Evolutionary conservation across 2,113 vertebrate genomes (phyloP).

Genomic region (Melanerpes aurifrons): DNA sequence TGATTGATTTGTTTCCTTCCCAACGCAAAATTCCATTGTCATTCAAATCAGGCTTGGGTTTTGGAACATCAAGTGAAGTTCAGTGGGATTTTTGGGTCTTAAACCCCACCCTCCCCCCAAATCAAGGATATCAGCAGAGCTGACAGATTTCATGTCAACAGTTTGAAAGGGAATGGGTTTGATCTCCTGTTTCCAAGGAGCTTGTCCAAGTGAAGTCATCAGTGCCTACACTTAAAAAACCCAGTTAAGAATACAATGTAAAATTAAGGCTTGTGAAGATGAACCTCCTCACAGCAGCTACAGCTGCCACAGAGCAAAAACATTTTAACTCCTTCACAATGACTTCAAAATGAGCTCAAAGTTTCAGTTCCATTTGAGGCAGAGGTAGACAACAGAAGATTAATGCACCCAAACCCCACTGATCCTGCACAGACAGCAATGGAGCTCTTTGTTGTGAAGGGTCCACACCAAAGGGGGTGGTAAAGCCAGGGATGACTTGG

Average conservation of each 20-base stretch:
- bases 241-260: too few species aligned
- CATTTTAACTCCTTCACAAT: constrained; percentile 4
- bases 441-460: too few species aligned
- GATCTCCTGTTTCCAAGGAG: constrained; percentile 37
- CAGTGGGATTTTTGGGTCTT: constrained; percentile 13
- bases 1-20: not conserved
- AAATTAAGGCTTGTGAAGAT: constrained; percentile 34
- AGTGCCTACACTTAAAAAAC: not conserved
- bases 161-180: not conserved
- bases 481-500: too few species aligned
- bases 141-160: not conserved
- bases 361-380: not conserved
- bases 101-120: not conserved
- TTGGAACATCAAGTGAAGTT: constrained; percentile 21
- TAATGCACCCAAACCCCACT: not conserved
- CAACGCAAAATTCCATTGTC: not conserved
- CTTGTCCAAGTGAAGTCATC: constrained; percentile 46
- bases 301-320: not conserved
- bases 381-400: not conserved
- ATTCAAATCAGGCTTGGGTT: not conserved
- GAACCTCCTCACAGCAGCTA: not conserved
- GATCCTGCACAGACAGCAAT: too few species aligned
- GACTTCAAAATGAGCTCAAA: not conserved
- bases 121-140: constrained; percentile 13
- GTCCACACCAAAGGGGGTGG: too few species aligned